A percentile compares a stretch with the other conserved stretches of the same genome.
Evolutionary conservation across 2,888 invertebrate genomes (phyloP).

Genomic region (Apoderus coryli): DNA sequence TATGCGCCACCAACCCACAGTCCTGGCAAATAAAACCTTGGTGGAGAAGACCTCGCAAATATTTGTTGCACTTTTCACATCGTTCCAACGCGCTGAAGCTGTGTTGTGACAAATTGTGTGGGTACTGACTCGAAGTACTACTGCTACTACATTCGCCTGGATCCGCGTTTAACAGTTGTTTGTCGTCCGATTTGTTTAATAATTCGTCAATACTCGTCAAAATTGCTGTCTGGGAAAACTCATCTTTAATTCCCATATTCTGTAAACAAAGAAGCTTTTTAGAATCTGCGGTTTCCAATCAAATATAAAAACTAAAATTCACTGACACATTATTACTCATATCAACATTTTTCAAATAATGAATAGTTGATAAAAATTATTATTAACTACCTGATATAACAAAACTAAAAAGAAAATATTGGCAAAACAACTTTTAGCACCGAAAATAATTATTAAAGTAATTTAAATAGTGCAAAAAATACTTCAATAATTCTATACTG

Average conservation of each 20-base stretch:
- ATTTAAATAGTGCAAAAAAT: too few species aligned
- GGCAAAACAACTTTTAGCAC: too few species aligned
- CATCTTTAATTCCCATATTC: constrained; percentile 63
- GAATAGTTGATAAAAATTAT: too few species aligned
- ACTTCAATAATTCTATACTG: too few species aligned
- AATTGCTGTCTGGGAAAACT: constrained; percentile 55
- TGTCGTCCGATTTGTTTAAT: constrained; percentile 27
- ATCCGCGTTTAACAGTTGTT: constrained; percentile 13
- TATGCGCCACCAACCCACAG: constrained; percentile 57
- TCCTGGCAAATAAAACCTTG: constrained; percentile 59
- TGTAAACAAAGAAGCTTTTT: constrained; percentile 30
- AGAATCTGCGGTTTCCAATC: too few species aligned
- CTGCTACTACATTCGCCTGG: constrained; percentile 8
- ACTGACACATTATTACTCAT: too few species aligned
- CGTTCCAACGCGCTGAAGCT: constrained; percentile 52
- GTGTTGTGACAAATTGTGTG: constrained; percentile 42
- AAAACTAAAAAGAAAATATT: too few species aligned
- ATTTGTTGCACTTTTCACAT: constrained; percentile 60
- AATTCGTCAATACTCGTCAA: constrained; percentile 53
- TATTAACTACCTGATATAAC: too few species aligned
- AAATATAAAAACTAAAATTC: too few species aligned
- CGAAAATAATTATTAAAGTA: too few species aligned
- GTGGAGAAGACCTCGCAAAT: constrained; percentile 50
- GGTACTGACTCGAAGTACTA: constrained; percentile 13
- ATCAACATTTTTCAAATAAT: too few species aligned